Evolutionary conservation across 2,113 vertebrate genomes (phyloP).

Genomic region (Sterrhoptilus dennistouni): DNA sequence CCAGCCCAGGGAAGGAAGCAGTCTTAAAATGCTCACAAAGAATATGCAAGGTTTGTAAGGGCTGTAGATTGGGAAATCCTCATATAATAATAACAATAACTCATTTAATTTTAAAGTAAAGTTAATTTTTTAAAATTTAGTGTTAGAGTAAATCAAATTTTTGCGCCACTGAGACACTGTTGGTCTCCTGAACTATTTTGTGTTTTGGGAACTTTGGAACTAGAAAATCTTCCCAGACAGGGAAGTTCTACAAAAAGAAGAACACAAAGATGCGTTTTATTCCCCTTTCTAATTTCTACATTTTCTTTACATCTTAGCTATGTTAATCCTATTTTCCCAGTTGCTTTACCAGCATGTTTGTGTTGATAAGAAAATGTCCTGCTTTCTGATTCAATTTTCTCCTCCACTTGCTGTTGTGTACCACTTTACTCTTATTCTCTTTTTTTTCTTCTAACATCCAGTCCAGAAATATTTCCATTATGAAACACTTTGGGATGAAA

Average conservation of each 20-base stretch:
- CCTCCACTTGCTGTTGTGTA: neutral
- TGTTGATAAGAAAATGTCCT: neutral
- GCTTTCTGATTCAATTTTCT: neutral
- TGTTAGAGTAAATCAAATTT: neutral
- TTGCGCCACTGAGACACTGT: neutral
- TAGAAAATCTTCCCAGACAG: neutral
- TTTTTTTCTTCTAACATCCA: neutral
- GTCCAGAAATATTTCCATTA: neutral
- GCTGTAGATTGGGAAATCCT: neutral
- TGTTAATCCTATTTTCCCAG: neutral
- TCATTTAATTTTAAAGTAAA: neutral
- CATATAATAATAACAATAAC: neutral
- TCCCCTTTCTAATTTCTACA: neutral
- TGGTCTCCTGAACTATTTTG: neutral
- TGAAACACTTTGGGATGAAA: neutral
- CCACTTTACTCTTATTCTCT: neutral
- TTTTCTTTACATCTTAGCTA: neutral
- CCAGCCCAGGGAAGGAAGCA: neutral
- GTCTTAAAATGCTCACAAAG: neutral
- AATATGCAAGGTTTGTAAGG: neutral
- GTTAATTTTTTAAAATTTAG: neutral
- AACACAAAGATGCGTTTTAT: neutral
- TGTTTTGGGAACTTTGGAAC: neutral
- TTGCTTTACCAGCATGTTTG: neutral
- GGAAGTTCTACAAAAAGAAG: neutral